A percentile compares a stretch with the other conserved stretches of the same genome.
Evolutionary conservation across 2,113 vertebrate species (phyloP).

Genomic region (Dromiciops gliroides): DNA sequence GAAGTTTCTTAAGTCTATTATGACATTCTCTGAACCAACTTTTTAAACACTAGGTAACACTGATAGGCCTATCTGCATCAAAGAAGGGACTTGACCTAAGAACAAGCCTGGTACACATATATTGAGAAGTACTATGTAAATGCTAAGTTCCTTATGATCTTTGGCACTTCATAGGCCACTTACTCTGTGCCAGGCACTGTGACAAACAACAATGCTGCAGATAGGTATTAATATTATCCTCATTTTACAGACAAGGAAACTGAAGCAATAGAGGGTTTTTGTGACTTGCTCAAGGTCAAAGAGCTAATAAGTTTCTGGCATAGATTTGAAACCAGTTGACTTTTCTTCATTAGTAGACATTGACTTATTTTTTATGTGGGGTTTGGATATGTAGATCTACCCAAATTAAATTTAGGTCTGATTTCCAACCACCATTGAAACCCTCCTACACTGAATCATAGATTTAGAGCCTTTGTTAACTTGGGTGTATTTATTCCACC

Average conservation of each 20-base stretch:
- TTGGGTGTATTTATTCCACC: neutral
- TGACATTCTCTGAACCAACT: neutral
- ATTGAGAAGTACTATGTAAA: neutral
- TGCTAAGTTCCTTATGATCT: neutral
- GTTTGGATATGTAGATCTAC: neutral
- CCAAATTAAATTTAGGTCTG: neutral
- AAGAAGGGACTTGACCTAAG: neutral
- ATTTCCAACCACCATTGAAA: neutral
- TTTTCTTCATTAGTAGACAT: neutral
- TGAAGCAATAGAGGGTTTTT: neutral
- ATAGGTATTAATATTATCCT: neutral
- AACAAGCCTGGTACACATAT: neutral
- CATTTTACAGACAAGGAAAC: neutral
- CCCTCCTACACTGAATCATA: neutral
- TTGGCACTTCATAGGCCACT: neutral
- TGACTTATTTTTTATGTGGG: neutral
- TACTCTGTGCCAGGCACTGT: neutral
- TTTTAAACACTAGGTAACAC: neutral
- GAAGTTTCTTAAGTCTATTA: neutral
- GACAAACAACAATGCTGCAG: neutral
- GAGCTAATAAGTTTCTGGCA: neutral
- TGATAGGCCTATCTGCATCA: neutral
- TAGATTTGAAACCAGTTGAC: neutral
- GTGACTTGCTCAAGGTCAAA: neutral
- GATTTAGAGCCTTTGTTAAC: neutral